These are phyloP conservation scores for Dimorphilus gyrociliatus DNA, from an alignment of 2,888 invertebrate species.

Conservation along the genomic window DNA sequence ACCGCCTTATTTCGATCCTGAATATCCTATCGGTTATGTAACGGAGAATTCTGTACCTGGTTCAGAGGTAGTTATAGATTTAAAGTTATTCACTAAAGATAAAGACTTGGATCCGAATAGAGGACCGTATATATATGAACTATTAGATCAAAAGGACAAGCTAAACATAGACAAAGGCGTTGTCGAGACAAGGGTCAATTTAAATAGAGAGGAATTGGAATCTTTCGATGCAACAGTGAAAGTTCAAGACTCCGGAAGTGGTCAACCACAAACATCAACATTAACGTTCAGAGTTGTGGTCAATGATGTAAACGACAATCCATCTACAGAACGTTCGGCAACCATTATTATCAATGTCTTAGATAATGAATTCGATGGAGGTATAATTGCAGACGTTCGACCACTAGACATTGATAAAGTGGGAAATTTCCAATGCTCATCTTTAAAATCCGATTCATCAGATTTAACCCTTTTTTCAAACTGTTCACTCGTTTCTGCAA, in stretches of 20 bases:
- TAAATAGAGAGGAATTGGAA: constrained; percentile 66
- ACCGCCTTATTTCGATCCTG: constrained; percentile 61
- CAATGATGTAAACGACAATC: constrained; percentile 75
- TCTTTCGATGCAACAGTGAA: constrained; percentile 58
- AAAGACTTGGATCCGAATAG: constrained; percentile 76
- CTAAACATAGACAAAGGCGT: constrained; percentile 63
- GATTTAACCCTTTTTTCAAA: too few species aligned
- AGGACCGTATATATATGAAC: constrained; percentile 65
- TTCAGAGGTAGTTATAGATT: constrained; percentile 13
- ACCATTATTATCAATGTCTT: constrained; percentile 58
- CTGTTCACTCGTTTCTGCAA: too few species aligned
- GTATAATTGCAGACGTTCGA: constrained; percentile 75
- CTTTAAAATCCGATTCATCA: too few species aligned
- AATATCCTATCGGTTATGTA: constrained; percentile 22
- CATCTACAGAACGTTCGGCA: constrained; percentile 63
- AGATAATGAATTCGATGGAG: constrained; percentile 42
- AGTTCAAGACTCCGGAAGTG: constrained; percentile 59
- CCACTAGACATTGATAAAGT: constrained; percentile 79
- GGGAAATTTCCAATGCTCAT: constrained; percentile 71
- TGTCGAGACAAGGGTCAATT: constrained; percentile 56
- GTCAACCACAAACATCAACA: constrained; percentile 62
- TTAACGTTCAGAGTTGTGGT: constrained; percentile 59
- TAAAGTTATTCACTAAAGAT: constrained; percentile 42
- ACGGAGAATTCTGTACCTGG: constrained; percentile 16
- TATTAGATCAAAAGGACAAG: constrained; percentile 52